These are phyloP conservation scores for Chloroceryle inda DNA, from an alignment of 2,797 vertebrate genomes.

Conservation along the genomic window DNA sequence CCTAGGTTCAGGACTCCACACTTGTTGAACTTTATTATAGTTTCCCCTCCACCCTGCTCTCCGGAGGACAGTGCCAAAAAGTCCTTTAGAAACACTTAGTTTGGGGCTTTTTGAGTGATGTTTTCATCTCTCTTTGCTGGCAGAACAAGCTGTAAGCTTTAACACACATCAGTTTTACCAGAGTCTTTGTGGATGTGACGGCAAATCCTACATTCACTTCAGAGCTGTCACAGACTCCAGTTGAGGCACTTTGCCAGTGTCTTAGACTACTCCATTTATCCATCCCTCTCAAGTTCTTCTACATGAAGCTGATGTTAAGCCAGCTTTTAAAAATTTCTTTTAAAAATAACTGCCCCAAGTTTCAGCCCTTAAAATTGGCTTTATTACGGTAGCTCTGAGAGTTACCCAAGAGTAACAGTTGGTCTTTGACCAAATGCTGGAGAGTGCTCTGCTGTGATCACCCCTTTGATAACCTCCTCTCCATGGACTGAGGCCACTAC, in stretches of 20 bases:
- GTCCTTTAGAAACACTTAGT: neutral
- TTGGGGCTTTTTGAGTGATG: neutral
- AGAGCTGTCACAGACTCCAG: neutral
- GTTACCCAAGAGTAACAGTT: constrained; percentile 8
- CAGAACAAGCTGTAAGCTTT: neutral
- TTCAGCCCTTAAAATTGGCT: neutral
- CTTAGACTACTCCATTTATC: neutral
- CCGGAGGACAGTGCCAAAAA: neutral
- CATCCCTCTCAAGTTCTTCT: neutral
- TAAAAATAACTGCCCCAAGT: neutral
- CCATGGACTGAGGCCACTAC: neutral
- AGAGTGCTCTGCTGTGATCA: neutral
- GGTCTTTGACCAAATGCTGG: neutral
- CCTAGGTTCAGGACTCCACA: neutral
- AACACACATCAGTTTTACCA: neutral
- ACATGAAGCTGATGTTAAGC: neutral
- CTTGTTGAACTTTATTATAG: neutral
- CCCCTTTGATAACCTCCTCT: constrained; percentile 32
- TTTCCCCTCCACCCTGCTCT: neutral
- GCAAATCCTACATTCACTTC: neutral
- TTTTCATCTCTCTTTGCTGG: neutral
- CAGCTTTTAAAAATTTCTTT: neutral
- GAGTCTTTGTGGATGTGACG: neutral
- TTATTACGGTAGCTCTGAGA: neutral
- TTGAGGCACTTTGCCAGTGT: neutral